These are phyloP conservation scores for Ceyx cyanopectus DNA, from an alignment of 2,113 vertebrate species.

Conservation along the genomic window DNA sequence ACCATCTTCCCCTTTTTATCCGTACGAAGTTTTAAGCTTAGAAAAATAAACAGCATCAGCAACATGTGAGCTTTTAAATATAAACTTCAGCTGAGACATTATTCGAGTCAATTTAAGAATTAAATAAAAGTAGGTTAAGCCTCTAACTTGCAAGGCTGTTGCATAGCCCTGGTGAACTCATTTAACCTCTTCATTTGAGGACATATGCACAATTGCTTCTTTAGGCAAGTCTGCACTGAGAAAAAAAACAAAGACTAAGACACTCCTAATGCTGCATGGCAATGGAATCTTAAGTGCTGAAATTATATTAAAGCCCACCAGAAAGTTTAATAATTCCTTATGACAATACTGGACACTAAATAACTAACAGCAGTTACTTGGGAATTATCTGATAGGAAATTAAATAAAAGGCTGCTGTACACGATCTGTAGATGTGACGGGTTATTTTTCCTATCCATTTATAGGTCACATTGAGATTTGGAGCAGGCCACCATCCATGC, in stretches of 20 bases:
- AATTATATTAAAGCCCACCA: background rate
- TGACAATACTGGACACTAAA: background rate
- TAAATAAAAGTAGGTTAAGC: background rate
- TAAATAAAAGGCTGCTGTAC: conserved; percentile 3
- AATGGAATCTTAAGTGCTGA: background rate
- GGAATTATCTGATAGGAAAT: conserved; percentile 5
- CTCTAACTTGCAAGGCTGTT: background rate
- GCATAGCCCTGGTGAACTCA: background rate
- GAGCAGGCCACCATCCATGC: conserved; percentile 9
- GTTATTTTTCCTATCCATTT: conserved; percentile 66
- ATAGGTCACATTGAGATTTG: conserved; percentile 48
- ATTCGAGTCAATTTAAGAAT: background rate
- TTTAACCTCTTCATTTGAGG: background rate
- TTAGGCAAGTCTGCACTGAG: background rate
- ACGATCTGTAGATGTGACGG: background rate
- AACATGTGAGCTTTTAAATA: background rate
- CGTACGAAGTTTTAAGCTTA: background rate
- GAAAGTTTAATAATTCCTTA: background rate
- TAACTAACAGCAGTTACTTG: background rate
- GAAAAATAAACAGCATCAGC: background rate
- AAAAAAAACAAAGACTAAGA: background rate
- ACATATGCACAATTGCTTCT: background rate
- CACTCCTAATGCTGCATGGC: fast-evolving
- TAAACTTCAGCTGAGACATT: background rate
- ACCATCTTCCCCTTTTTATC: background rate